phyloP scores from a whole-genome alignment of 2,113 vertebrate genomes.

The Phylloscopus whistleri region DNA sequence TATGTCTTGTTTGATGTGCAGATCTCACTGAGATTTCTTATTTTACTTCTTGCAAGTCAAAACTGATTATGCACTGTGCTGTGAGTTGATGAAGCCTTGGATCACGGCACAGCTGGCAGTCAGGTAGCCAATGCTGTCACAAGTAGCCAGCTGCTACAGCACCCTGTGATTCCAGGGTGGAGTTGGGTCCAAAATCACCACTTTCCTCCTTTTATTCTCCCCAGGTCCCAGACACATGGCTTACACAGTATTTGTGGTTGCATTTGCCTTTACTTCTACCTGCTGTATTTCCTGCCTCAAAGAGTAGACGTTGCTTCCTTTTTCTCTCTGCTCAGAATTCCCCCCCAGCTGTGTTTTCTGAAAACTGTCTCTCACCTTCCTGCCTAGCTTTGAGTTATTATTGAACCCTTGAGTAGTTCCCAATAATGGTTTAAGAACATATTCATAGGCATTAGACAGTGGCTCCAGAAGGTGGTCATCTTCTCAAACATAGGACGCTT shows the following conservation, averaged over 20 bases:
- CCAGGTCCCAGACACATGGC: accelerated
- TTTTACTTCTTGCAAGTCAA: slow-evolving; percentile 17
- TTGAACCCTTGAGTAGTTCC: background rate
- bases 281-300: background rate
- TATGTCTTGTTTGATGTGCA: slow-evolving; percentile 10
- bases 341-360: background rate
- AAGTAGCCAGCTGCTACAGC: background rate
- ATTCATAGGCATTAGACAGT: background rate
- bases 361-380: background rate
- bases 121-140: background rate
- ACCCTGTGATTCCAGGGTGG: background rate
- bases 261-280: background rate
- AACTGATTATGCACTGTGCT: background rate
- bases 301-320: background rate
- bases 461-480: background rate
- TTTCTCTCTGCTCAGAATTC: background rate
- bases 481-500: background rate
- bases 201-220: background rate
- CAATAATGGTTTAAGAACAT: background rate
- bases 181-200: background rate
- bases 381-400: background rate
- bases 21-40: slow-evolving; percentile 10
- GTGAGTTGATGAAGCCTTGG: background rate
- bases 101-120: background rate
- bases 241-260: background rate